Percentiles rank a stretch among this genome's conserved stretches.
Evolutionary conservation across 2,797 vertebrate genomes (phyloP).

Genomic region (Spondyliosoma cantharus): DNA sequence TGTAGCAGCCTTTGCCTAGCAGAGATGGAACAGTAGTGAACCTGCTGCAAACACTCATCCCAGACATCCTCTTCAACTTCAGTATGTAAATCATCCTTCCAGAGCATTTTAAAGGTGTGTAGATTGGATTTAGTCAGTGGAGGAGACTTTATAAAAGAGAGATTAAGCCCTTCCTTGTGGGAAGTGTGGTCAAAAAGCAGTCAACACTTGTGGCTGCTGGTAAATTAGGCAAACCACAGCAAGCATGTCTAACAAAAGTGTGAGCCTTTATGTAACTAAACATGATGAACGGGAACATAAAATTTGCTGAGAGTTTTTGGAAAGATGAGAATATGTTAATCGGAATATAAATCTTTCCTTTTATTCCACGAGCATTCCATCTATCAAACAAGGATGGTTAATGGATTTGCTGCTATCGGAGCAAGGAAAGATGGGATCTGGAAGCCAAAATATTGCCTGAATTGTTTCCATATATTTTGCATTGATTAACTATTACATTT

Average conservation of each 20-base stretch:
- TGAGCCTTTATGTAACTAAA: background rate
- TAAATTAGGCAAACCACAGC: background rate
- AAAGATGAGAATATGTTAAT: background rate
- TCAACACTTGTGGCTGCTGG: background rate
- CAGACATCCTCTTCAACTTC: background rate
- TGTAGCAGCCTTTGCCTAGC: background rate
- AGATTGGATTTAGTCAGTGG: background rate
- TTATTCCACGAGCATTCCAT: background rate
- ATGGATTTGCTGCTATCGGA: background rate
- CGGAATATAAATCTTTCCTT: background rate
- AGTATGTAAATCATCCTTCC: background rate
- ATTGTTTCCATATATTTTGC: background rate
- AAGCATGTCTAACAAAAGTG: background rate
- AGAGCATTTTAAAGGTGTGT: background rate
- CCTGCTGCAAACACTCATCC: background rate
- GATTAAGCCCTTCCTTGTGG: background rate
- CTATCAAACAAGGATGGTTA: background rate
- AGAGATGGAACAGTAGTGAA: background rate
- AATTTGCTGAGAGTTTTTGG: background rate
- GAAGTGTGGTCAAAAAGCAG: background rate
- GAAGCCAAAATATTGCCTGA: background rate
- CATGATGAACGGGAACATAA: background rate
- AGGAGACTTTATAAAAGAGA: background rate
- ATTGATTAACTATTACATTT: background rate
- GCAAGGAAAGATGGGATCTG: background rate